phyloP scores from a whole-genome alignment of 2,797 vertebrate genomes.

The Hypotaenidia philippensis region DNA sequence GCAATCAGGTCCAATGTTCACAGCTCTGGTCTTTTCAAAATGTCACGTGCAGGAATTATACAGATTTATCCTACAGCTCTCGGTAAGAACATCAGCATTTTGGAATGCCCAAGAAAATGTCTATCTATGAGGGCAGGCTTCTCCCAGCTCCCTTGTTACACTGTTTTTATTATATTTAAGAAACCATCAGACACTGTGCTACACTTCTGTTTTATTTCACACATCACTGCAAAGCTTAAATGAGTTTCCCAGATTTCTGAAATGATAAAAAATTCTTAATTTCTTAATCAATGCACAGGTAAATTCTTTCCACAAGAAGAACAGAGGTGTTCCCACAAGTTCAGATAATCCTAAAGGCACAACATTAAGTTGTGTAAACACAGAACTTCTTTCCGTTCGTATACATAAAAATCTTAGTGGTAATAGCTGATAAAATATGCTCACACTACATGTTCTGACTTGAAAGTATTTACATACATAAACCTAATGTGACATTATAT shows the following conservation, averaged over 20 bases:
- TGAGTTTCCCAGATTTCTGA: not conserved
- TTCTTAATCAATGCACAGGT: not conserved
- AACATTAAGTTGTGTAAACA: not conserved
- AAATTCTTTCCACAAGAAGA: not conserved
- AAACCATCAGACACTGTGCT: not conserved
- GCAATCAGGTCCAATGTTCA: constrained; percentile 47
- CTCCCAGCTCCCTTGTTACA: not conserved
- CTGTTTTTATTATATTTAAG: not conserved
- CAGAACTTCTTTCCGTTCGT: not conserved
- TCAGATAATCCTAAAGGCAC: not conserved
- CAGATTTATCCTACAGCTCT: not conserved
- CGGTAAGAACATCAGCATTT: not conserved
- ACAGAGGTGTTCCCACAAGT: not conserved
- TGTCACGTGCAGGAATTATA: not conserved
- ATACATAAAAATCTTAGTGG: not conserved
- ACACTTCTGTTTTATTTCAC: not conserved
- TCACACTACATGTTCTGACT: not conserved
- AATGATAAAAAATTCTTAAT: not conserved
- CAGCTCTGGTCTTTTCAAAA: not conserved
- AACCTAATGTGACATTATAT: constrained; percentile 38
- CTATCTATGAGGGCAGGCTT: not conserved
- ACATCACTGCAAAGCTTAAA: not conserved
- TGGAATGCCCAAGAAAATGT: not conserved
- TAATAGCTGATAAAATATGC: constrained; percentile 56
- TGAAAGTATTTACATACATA: constrained; percentile 53